Evolutionary conservation across 2,113 vertebrate genomes (phyloP).

Genomic region (Heterotilapia buettikoferi): DNA sequence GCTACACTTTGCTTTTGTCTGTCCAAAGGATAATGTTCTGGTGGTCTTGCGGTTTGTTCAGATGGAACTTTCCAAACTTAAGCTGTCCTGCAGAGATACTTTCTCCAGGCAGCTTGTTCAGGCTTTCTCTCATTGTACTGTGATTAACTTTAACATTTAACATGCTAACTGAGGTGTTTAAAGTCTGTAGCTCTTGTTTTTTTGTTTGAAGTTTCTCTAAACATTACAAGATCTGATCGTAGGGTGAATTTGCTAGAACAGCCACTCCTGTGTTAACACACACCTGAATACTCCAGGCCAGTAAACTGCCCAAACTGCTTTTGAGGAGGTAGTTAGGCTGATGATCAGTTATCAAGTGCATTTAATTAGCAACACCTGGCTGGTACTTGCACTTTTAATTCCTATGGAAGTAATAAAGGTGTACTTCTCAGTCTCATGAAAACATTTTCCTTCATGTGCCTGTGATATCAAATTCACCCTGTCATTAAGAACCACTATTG

Average conservation of each 20-base stretch:
- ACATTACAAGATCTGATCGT: neutral
- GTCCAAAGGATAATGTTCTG: neutral
- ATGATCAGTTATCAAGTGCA: neutral
- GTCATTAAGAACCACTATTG: neutral
- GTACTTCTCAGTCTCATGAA: neutral
- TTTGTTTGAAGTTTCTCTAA: neutral
- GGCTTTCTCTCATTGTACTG: neutral
- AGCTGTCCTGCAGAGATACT: neutral
- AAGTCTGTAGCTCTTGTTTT: neutral
- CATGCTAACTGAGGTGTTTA: neutral
- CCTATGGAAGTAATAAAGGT: neutral
- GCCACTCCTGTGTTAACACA: neutral
- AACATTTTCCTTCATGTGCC: neutral
- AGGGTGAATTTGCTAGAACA: neutral
- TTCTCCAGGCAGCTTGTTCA: neutral
- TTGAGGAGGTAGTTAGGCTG: neutral
- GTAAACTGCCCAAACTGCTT: neutral
- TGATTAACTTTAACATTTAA: neutral
- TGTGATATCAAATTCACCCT: neutral
- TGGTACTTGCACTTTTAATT: neutral
- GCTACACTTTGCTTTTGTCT: neutral
- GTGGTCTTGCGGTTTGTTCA: fast-evolving
- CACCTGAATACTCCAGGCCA: neutral
- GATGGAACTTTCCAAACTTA: neutral
- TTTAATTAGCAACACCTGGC: neutral